Base-by-base conservation (phyloP, 2,888 invertebrate species). In the Lasius platythorax region DNA sequence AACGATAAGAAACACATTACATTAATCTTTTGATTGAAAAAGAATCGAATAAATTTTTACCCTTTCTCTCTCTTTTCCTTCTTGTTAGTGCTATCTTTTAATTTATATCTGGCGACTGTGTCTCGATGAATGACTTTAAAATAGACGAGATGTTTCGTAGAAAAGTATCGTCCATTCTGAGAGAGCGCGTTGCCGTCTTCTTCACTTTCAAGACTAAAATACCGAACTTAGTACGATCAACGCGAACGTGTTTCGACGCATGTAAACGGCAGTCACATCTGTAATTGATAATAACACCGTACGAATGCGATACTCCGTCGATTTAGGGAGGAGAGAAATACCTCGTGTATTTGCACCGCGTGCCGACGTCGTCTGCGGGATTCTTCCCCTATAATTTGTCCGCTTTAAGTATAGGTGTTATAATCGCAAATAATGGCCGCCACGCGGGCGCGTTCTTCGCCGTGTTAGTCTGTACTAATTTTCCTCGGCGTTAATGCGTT, bases 401-500 rank as follows among this genome's bases (percentile, higher is more conserved):
- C 37, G 73, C 73, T 63, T 73, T 73, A 81, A 81, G 79, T 81
- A 73, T 58, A 81, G 79, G 73, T 81, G 73, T 73, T 81, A 63
- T 81, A 81, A 73, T 81, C 79, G 73, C 79, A 61, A 81, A 81
- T 81, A 81, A 81, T 81, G 61, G 50, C 73, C 61, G 37, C 37
- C 23, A 56, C 61, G 58, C 50, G 68, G 18, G 28, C 40, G 33
- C 63, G 23, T 78, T 70, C 72, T 72, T 61, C 79, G 58, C 18
- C 68, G 28, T 33, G 61, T 33, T 63, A 23, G 73, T 73, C 79
- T 37, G 46, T 28, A 61, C 73, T 81, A 81, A 81, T 73, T 73
- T 61, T 81, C 61, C 61, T 63, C 61, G 73, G 79, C 79, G 79
- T 81, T 81, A 81, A 81, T 73, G 73, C 79, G 73, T 73, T 81